Conservation (phyloP, 2,113 vertebrate genomes). For the Oriolus oriolus region DNA sequence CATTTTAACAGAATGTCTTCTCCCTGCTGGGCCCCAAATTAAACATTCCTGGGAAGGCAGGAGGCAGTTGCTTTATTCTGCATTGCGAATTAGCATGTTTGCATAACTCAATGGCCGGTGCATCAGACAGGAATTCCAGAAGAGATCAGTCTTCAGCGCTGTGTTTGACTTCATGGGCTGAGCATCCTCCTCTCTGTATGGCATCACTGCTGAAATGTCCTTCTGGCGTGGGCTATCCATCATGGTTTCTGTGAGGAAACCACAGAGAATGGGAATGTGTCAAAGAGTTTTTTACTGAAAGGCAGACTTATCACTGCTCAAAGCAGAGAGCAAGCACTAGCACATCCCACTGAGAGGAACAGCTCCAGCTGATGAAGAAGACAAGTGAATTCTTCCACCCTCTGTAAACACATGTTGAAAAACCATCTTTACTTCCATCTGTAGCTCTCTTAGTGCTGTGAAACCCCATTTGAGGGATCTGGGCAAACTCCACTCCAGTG, state of each 20-base stretch:
- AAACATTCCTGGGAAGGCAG: constrained; percentile 51
- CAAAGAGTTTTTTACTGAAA: constrained; percentile 12
- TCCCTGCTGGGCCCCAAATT: constrained; percentile 37
- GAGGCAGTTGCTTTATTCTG: constrained; percentile 42
- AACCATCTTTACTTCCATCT: neutral
- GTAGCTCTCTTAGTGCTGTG: neutral
- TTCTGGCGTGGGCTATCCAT: neutral
- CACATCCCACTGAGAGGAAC: neutral
- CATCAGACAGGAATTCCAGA: constrained; percentile 36
- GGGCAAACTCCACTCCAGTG: neutral
- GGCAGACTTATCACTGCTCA: neutral
- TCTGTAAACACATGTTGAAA: neutral
- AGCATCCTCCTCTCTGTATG: neutral
- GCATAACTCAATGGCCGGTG: constrained; percentile 54
- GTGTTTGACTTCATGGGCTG: neutral
- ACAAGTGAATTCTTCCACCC: neutral
- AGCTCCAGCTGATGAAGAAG: neutral
- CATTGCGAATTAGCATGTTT: constrained; percentile 35
- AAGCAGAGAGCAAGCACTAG: neutral
- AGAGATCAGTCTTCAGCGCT: neutral
- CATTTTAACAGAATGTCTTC: constrained; percentile 20
- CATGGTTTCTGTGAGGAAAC: constrained; percentile 40
- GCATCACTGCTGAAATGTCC: neutral
- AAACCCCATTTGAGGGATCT: neutral
- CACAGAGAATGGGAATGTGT: neutral